Conservation (phyloP, 92 coral and sea anemone species). For the Porites lobata region DNA sequence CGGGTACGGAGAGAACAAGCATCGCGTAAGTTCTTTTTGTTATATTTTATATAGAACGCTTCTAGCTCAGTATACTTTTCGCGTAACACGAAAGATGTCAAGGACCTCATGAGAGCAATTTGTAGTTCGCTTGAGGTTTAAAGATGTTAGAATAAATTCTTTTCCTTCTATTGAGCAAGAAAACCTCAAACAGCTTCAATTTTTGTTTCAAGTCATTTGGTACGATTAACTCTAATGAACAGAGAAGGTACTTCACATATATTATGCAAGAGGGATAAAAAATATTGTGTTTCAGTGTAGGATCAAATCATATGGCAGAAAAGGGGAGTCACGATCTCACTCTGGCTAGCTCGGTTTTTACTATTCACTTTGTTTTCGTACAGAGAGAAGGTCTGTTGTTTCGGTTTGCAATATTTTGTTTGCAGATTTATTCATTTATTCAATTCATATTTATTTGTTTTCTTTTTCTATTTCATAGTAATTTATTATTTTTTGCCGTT, state of each 20-base stretch:
- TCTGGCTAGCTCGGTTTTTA: too few relatives aligned
- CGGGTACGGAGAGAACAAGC: slow-evolving; percentile 13
- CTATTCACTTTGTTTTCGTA: too few relatives aligned
- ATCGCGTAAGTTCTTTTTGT: slow-evolving; percentile 1
- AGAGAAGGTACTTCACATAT: neutral
- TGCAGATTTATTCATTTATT: too few relatives aligned
- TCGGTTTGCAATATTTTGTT: too few relatives aligned
- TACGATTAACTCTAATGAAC: neutral
- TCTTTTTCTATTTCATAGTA: too few relatives aligned
- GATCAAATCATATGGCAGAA: neutral
- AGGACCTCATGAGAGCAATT: neutral
- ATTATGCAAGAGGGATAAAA: neutral
- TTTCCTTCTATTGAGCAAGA: neutral
- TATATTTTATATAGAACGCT: neutral
- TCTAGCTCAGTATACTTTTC: neutral
- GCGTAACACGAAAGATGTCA: neutral
- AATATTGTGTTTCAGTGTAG: neutral
- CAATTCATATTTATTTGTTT: too few relatives aligned
- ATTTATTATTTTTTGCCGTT: too few relatives aligned
- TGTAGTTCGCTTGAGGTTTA: neutral
- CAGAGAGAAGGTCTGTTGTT: too few relatives aligned
- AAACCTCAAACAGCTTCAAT: neutral
- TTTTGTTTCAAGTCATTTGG: too few relatives aligned
- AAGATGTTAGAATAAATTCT: neutral
- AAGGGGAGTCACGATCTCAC: neutral